These are phyloP conservation scores for Crossocerus cetratus DNA, from an alignment of 2,888 invertebrate genomes.

Conservation along the genomic window DNA sequence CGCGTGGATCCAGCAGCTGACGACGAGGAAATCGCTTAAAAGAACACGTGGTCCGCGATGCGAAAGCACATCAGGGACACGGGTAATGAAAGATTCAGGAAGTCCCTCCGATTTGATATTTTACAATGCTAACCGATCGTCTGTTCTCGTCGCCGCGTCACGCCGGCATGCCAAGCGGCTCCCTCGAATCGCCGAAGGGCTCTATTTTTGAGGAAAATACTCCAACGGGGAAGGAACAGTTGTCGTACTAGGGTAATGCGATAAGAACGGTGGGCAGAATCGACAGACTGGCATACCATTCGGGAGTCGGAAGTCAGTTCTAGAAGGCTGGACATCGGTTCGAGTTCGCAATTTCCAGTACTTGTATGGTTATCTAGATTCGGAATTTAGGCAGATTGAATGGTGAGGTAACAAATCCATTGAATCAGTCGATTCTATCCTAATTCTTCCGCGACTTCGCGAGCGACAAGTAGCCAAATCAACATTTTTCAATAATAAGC, in stretches of 20 bases:
- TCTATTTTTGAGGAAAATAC: slow-evolving; percentile 43
- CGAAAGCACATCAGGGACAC: slow-evolving; percentile 34
- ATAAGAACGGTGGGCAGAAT: slow-evolving; percentile 32
- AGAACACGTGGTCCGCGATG: slow-evolving; percentile 24
- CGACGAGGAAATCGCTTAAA: not conserved
- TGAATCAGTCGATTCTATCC: not conserved
- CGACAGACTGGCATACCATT: not conserved
- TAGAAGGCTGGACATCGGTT: no score
- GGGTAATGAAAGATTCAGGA: slow-evolving; percentile 48
- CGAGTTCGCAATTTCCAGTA: no score
- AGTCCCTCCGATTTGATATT: slow-evolving; percentile 60
- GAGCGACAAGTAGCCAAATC: slow-evolving; percentile 7
- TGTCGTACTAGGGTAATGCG: slow-evolving; percentile 28
- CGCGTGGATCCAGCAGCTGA: not conserved
- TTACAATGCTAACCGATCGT: slow-evolving; percentile 52
- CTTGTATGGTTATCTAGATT: not conserved
- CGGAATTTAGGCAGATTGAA: not conserved
- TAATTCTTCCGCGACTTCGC: slow-evolving; percentile 10
- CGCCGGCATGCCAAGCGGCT: slow-evolving; percentile 14
- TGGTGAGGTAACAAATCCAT: not conserved
- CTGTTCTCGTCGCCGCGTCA: slow-evolving; percentile 18
- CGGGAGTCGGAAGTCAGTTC: no score
- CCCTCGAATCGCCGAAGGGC: not conserved
- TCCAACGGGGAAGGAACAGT: slow-evolving; percentile 26
- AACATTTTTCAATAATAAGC: not conserved